Percentiles rank a stretch among this genome's conserved stretches.
Evolutionary conservation across 2,888 invertebrate genomes (phyloP).

Genomic region (Clistopyga incitator): DNA sequence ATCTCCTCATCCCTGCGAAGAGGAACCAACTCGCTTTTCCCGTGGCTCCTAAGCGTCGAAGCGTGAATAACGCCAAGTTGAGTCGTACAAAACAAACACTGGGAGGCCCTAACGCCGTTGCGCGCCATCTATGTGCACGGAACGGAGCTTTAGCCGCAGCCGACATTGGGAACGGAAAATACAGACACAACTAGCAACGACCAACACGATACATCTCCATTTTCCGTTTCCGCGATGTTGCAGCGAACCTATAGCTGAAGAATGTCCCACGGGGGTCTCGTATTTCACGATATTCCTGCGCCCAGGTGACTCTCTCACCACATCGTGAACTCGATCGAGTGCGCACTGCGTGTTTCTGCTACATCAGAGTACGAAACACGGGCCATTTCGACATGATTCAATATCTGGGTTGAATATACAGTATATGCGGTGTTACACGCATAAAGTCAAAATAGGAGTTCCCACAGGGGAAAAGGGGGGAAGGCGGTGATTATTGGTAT

Average conservation of each 20-base stretch:
- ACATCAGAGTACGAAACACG: conserved; percentile 6
- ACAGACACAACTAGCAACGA: conserved; percentile 7
- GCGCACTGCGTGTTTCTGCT: background rate
- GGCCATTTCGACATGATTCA: conserved; percentile 31
- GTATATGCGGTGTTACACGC: conserved; percentile 20
- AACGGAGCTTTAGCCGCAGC: background rate
- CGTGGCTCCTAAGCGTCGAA: background rate
- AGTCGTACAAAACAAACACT: conserved; percentile 76
- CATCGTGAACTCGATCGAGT: conserved; percentile 51
- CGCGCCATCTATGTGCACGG: background rate
- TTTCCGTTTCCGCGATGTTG: conserved; percentile 58
- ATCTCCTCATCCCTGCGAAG: background rate
- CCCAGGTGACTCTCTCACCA: conserved; percentile 58
- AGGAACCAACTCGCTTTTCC: background rate
- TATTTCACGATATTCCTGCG: conserved; percentile 76
- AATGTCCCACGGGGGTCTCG: conserved; percentile 79
- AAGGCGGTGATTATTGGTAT: no score
- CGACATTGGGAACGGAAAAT: background rate
- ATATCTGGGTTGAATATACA: conserved; percentile 33
- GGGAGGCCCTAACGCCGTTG: conserved; percentile 40
- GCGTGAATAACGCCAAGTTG: background rate
- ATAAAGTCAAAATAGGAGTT: conserved; percentile 33
- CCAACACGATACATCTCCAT: conserved; percentile 76
- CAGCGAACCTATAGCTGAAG: conserved; percentile 70
- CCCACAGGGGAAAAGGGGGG: background rate